Conservation (phyloP, 2,888 invertebrate species). For the Drosophila infuscata region DNA sequence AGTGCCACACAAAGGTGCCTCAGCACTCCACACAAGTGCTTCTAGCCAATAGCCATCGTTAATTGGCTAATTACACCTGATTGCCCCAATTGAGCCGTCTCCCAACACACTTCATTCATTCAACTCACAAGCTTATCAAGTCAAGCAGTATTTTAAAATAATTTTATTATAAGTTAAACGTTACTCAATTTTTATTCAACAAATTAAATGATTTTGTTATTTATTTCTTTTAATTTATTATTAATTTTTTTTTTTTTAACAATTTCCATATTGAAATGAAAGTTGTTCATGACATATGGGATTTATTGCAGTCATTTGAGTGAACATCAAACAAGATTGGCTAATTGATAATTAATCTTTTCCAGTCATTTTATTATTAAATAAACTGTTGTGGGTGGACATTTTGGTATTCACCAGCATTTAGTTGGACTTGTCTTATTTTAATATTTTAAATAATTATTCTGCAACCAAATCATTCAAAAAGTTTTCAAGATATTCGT, state of each 20-base stretch:
- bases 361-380: background rate
- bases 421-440: background rate
- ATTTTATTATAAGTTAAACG: background rate
- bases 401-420: background rate
- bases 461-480: background rate
- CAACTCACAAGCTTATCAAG: background rate
- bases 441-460: background rate
- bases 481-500: background rate
- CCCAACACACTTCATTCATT: background rate
- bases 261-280: background rate
- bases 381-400: background rate
- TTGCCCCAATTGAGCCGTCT: background rate
- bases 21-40: too few relatives aligned
- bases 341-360: background rate
- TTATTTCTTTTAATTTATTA: background rate
- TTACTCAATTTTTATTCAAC: background rate
- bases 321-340: background rate
- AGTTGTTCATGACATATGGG: background rate
- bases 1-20: conserved; percentile 86
- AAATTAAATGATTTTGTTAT: background rate
- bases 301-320: background rate
- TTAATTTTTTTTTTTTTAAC: background rate
- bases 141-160: background rate
- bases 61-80: background rate
- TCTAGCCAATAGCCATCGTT: background rate